These are phyloP conservation scores for Ctenochaetus hawaiiensis DNA, from an alignment of 2,797 vertebrate species.

Conservation along the genomic window DNA sequence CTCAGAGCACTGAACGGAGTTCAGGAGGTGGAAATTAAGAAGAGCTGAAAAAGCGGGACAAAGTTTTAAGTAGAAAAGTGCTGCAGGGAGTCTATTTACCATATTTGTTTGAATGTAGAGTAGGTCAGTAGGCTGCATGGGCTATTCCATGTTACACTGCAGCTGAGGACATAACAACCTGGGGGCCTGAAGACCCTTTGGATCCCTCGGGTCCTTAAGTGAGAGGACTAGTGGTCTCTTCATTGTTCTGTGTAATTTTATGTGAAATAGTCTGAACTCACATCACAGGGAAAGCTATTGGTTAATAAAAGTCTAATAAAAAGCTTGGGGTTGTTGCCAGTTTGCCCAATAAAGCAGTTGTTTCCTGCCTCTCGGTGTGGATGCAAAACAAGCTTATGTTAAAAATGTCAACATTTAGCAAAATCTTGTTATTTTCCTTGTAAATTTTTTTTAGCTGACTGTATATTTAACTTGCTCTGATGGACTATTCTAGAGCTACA, in stretches of 20 bases:
- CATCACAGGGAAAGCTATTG: conserved; percentile 37
- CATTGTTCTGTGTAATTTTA: conserved; percentile 45
- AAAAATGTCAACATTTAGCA: conserved; percentile 2
- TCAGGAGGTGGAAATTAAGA: conserved; percentile 93
- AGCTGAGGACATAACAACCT: conserved; percentile 32
- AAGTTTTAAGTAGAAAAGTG: conserved; percentile 7
- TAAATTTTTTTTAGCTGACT: not conserved
- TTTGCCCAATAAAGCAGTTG: conserved; percentile 65
- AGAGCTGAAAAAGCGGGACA: conserved; percentile 85
- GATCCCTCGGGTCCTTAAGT: conserved; percentile 69
- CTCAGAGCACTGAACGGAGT: conserved; percentile 95
- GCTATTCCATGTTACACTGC: conserved; percentile 35
- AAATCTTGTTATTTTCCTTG: not conserved
- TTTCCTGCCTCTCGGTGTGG: conserved; percentile 47
- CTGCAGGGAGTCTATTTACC: not conserved
- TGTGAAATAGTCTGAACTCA: conserved; percentile 58
- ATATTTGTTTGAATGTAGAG: conserved; percentile 25
- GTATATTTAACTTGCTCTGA: conserved; percentile 1
- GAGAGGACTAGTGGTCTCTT: conserved; percentile 39
- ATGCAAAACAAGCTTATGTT: conserved; percentile 5
- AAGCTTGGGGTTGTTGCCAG: conserved; percentile 45
- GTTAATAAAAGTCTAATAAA: conserved; percentile 68
- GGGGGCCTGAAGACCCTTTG: conserved; percentile 70
- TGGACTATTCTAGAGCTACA: not conserved
- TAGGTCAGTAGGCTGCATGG: not conserved